A percentile compares a stretch with the other conserved stretches of the same genome.
Evolutionary conservation across 2,797 vertebrate species (phyloP).

Genomic region (Typhlichthys subterraneus): DNA sequence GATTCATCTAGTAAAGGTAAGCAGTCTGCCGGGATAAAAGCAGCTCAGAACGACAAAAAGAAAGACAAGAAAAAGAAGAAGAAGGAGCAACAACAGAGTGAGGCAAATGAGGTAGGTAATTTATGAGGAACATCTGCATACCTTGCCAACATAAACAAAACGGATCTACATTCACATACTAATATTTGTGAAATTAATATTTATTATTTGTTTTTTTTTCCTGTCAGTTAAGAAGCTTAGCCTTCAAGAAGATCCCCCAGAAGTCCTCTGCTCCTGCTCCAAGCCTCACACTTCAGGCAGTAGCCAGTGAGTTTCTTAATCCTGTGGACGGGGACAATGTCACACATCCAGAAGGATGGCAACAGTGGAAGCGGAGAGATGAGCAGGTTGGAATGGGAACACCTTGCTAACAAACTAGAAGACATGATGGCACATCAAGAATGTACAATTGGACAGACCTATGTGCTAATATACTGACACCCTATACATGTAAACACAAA

Average conservation of each 20-base stretch:
- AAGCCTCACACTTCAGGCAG: conserved; percentile 66
- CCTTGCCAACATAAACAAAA: no score
- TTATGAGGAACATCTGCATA: no score
- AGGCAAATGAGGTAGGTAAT: conserved; percentile 86
- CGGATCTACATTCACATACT: no score
- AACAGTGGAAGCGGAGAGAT: conserved; percentile 92
- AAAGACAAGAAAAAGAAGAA: conserved; percentile 91
- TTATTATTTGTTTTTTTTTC: conserved; percentile 21
- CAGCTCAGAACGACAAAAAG: conserved; percentile 80
- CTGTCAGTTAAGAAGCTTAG: conserved; percentile 88
- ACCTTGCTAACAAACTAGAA: neutral
- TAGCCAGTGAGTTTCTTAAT: conserved; percentile 81
- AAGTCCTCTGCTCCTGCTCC: conserved; percentile 78
- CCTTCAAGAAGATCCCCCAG: conserved; percentile 94
- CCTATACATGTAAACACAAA: no score
- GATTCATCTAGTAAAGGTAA: conserved; percentile 79
- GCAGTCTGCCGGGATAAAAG: conserved; percentile 68
- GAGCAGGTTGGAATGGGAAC: conserved; percentile 82
- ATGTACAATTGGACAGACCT: no score
- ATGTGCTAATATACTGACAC: no score
- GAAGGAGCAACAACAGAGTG: conserved; percentile 91
- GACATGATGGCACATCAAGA: neutral
- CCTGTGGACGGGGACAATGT: conserved; percentile 62
- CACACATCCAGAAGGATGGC: conserved; percentile 84
- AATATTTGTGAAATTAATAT: neutral